Conservation (phyloP, 1,140 invertebrate genomes). For the Neodiprion virginianus region DNA sequence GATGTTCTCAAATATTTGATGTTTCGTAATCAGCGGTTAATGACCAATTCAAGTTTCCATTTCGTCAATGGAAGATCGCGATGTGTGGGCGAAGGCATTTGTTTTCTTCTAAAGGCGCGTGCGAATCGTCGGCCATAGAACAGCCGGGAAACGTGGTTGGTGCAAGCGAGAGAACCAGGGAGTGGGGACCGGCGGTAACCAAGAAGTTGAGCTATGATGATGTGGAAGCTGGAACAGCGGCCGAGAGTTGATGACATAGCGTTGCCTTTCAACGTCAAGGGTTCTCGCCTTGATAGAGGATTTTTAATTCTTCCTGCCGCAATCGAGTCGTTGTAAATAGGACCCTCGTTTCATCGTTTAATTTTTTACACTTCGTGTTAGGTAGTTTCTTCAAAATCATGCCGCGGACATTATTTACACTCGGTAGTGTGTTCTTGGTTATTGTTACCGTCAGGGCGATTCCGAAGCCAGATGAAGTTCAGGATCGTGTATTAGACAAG, state of each 20-base stretch:
- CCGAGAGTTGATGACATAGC: not conserved
- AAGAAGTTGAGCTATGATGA: slow-evolving; percentile 35
- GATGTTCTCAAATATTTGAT: too few species aligned
- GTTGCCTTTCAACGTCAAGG: not conserved
- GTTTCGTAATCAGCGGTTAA: not conserved
- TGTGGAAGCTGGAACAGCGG: slow-evolving; percentile 19
- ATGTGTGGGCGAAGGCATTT: not conserved
- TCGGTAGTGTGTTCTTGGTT: slow-evolving; percentile 31
- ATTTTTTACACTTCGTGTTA: not conserved
- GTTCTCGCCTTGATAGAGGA: not conserved
- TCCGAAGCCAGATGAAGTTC: slow-evolving; percentile 68
- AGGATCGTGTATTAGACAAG: slow-evolving; percentile 62
- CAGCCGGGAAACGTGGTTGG: slow-evolving; percentile 17
- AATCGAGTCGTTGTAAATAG: not conserved
- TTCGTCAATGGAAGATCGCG: not conserved
- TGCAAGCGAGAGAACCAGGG: slow-evolving; percentile 22
- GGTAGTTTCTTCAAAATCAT: not conserved
- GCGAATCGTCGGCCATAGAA: slow-evolving; percentile 19
- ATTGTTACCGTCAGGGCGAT: slow-evolving; percentile 55
- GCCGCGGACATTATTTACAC: not conserved
- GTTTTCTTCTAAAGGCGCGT: slow-evolving; percentile 3
- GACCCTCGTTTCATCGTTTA: not conserved
- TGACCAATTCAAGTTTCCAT: not conserved
- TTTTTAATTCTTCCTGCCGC: too few species aligned
- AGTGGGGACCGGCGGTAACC: slow-evolving; percentile 29